A percentile compares a stretch with the other conserved stretches of the same genome.
phyloP scores from a whole-genome alignment of 2,888 invertebrate genomes.

The Dolichopus griseipennis region DNA sequence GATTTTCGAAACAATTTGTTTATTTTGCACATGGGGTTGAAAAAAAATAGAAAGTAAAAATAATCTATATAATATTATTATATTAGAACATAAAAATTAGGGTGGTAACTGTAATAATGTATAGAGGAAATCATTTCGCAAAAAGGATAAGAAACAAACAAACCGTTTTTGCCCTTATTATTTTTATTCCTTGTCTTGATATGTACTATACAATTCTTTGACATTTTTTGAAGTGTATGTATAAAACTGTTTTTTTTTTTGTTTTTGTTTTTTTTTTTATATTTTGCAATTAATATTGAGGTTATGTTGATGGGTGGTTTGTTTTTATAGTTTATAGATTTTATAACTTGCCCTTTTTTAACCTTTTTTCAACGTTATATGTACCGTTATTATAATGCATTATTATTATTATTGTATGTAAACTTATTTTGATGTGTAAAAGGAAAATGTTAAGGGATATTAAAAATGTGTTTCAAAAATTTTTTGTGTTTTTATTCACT shows the following conservation, averaged over 20 bases:
- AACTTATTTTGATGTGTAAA: not conserved
- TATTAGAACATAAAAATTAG: not conserved
- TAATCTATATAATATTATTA: too few species aligned
- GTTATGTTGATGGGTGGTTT: constrained; percentile 39
- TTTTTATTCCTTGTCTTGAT: not conserved
- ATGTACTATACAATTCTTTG: not conserved
- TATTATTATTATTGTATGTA: not conserved
- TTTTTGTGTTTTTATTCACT: not conserved
- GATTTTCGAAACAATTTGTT: not conserved
- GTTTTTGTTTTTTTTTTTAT: not conserved
- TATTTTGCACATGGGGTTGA: not conserved
- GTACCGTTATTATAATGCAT: constrained; percentile 19
- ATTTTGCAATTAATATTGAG: constrained; percentile 16
- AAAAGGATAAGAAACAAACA: not conserved
- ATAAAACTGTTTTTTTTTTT: not conserved
- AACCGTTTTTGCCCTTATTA: not conserved
- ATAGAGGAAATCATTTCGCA: not conserved
- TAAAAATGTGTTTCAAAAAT: not conserved
- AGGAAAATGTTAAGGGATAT: not conserved
- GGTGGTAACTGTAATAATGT: not conserved
- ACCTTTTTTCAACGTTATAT: not conserved
- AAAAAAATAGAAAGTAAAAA: not conserved
- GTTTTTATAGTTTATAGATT: constrained; percentile 30
- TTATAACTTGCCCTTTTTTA: constrained; percentile 11
- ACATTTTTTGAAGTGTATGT: not conserved